Evolutionary conservation across 2,797 vertebrate species (phyloP), one percentile per base, ranked within the genome.

Genomic region (Phrynocephalus guinanensis): DNA sequence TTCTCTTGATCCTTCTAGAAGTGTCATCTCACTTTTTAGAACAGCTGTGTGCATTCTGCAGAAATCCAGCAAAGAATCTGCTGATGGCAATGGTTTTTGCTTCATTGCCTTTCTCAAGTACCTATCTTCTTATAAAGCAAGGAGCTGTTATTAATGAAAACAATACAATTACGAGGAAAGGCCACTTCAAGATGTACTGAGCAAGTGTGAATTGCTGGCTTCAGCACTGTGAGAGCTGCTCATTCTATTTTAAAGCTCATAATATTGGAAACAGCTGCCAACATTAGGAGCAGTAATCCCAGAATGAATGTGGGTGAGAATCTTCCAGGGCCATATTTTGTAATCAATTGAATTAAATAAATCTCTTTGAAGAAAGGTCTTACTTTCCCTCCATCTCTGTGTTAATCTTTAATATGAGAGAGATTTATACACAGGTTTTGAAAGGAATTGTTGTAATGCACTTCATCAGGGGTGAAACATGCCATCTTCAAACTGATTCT

Each of bases 121-220:
- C 22, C 76, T 79, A 38, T 76, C 22, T 16, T 82, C 70, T 67
- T 87, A 52, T 6, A 44, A 76, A 87, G 70, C 44, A 76, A 11
- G 48, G n/a, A 60, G 16, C 66, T 70, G n/a, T 71, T 86, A 79
- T 87, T 60, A 82, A 52, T 76, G 79, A 82, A 75, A 82, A 56
- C 52, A 67, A 86, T 81, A 33, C 60, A 56, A 18, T 72, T 80
- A 38, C n/a, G 20, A 38, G 48, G 56, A 68, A 82, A 67, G 71
- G n/a, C 79, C 38, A 76, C 56, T 18, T n/a, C 56, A 75, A 87
- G 71, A 82, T 50, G 60, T 48, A 9, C n/a, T 33, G 48, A 76
- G 50, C 50, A 86, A 79, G 28, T 26, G 6, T 75, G 48, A 44
- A 67, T 67, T 81, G 56, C 83, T 85, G 60, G 44, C 30, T 88